phyloP scores from a whole-genome alignment of 2,888 invertebrate genomes.

The Hedychridium roseum region DNA sequence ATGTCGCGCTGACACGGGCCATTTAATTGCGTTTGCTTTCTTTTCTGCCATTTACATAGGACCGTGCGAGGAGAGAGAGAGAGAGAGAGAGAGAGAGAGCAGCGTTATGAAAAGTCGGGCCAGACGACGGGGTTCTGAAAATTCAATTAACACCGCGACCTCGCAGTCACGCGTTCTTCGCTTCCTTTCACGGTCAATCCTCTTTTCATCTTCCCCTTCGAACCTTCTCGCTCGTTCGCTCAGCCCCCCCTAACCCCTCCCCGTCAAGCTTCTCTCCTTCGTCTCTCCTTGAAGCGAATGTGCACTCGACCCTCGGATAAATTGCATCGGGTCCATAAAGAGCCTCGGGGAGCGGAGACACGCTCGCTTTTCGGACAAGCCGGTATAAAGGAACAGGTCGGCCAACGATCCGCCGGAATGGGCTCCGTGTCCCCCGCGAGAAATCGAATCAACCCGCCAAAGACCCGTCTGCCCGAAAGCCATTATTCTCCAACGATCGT shows the following conservation, averaged over 20 bases:
- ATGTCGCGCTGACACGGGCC: too few species aligned
- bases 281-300: neutral
- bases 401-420: slow-evolving; percentile 15
- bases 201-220: too few species aligned
- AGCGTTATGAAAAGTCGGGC: slow-evolving; percentile 22
- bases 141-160: slow-evolving; percentile 21
- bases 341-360: slow-evolving; percentile 12
- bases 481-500: too few species aligned
- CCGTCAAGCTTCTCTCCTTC: neutral
- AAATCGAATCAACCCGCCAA: too few species aligned
- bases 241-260: too few species aligned
- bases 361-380: slow-evolving; percentile 13
- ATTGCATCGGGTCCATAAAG: slow-evolving; percentile 20
- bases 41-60: too few species aligned
- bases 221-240: too few species aligned
- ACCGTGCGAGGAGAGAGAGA: neutral
- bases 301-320: slow-evolving; percentile 11
- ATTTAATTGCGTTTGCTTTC: too few species aligned
- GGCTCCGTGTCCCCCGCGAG: slow-evolving; percentile 2
- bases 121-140: slow-evolving; percentile 18
- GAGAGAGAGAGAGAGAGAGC: neutral
- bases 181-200: too few species aligned
- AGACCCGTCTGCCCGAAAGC: too few species aligned
- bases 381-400: too few species aligned
- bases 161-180: slow-evolving; percentile 3